phyloP scores from a whole-genome alignment of 1,140 invertebrate genomes.

The Samia ricini region DNA sequence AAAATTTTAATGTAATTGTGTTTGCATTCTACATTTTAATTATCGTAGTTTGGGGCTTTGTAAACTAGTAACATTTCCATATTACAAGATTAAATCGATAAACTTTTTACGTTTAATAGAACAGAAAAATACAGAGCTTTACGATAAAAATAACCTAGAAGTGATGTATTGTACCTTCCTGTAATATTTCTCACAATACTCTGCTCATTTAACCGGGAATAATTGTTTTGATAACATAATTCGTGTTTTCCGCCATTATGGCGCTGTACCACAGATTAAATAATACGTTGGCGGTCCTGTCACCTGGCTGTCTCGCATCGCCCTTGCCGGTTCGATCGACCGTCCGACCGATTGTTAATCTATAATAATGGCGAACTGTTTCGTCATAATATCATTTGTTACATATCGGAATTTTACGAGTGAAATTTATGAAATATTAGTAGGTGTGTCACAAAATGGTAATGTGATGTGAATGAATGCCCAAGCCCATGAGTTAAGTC shows the following conservation, averaged over 20 bases:
- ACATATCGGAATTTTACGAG: slow-evolving; percentile 14
- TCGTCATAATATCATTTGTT: slow-evolving; percentile 19
- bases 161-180: no score
- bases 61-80: no score
- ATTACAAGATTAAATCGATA: no score
- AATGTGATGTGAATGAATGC: no score
- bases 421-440: no score
- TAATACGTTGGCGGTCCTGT: slow-evolving; percentile 3
- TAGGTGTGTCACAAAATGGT: no score
- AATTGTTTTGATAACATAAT: slow-evolving; percentile 32
- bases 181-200: slow-evolving; percentile 16
- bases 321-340: slow-evolving; percentile 17
- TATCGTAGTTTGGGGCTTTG: no score
- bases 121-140: neutral
- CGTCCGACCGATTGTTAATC: slow-evolving; percentile 20
- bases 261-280: neutral
- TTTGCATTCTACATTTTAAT: no score
- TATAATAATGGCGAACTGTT: slow-evolving; percentile 16
- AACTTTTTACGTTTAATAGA: neutral
- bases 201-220: slow-evolving; percentile 15
- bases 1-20: no score
- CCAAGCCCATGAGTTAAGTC: no score
- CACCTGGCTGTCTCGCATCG: slow-evolving; percentile 9
- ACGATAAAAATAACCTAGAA: neutral
- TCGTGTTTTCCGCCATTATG: slow-evolving; percentile 27